Evolutionary conservation across 2,113 vertebrate genomes (phyloP).

Genomic region (Ploceus nigricollis): DNA sequence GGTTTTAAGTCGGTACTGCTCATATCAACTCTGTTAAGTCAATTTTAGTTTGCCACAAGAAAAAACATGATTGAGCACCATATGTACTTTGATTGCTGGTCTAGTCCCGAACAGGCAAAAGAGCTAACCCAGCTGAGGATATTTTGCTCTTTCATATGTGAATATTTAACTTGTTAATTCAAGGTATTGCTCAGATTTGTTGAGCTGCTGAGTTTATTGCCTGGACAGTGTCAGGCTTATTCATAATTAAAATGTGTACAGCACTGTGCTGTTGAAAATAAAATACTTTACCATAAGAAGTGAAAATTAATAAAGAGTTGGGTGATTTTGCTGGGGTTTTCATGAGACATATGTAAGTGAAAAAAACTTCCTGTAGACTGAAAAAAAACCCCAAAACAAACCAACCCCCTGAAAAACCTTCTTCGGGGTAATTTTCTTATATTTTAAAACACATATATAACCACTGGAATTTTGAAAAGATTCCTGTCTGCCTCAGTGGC

Average conservation of each 20-base stretch:
- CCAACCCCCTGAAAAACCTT: neutral
- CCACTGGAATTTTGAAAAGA: neutral
- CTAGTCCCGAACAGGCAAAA: neutral
- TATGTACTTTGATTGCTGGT: neutral
- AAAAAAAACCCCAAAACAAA: rapidly evolving
- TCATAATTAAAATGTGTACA: neutral
- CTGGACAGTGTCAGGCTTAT: neutral
- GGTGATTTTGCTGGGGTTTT: neutral
- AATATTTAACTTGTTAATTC: neutral
- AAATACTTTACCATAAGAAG: neutral
- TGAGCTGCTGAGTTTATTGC: neutral
- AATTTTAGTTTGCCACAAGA: neutral
- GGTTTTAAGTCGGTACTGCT: neutral
- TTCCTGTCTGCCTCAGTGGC: neutral
- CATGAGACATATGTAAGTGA: neutral
- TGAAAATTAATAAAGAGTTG: neutral
- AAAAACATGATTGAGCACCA: neutral
- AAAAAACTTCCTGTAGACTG: neutral
- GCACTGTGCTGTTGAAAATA: neutral
- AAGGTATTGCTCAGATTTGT: neutral
- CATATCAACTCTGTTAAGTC: neutral
- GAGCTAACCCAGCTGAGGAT: neutral
- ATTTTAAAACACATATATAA: neutral
- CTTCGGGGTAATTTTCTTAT: neutral
- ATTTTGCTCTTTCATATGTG: neutral